Conservation (phyloP, 2,113 vertebrate species). For the Takifugu flavidus region DNA sequence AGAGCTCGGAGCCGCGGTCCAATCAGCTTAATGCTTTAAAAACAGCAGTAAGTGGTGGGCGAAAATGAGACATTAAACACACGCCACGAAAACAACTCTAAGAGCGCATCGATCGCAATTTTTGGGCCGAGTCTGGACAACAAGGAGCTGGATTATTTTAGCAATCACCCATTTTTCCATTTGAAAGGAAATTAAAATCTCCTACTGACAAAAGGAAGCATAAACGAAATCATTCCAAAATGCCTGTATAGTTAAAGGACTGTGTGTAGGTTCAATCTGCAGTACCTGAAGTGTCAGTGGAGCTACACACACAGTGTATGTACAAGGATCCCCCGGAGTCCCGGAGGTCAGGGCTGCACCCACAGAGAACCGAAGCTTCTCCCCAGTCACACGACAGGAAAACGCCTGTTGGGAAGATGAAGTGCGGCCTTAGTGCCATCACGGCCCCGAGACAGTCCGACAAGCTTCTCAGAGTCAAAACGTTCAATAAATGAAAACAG, state of each 20-base stretch:
- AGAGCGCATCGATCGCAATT: no score
- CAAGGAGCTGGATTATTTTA: no score
- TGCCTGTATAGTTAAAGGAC: no score
- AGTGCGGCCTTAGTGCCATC: slow-evolving; percentile 2
- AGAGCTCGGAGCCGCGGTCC: slow-evolving; percentile 16
- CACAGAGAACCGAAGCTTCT: slow-evolving; percentile 80
- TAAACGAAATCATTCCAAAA: no score
- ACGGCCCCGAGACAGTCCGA: slow-evolving; percentile 3
- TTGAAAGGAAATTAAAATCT: no score
- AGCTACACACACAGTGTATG: slow-evolving; percentile 76
- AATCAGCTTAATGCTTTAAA: slow-evolving; percentile 60
- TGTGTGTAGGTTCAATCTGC: neutral
- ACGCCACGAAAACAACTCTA: no score
- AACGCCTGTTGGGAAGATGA: slow-evolving; percentile 74
- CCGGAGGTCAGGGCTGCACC: slow-evolving; percentile 28
- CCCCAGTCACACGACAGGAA: slow-evolving; percentile 79
- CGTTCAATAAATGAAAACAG: neutral
- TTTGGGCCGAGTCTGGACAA: no score
- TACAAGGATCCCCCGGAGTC: slow-evolving; percentile 36
- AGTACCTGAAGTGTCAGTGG: slow-evolving; percentile 87
- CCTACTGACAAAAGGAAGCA: no score
- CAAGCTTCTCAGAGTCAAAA: neutral
- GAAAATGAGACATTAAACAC: no score
- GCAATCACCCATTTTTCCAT: no score
- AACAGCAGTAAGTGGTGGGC: slow-evolving; percentile 12